A percentile compares a stretch with the other conserved stretches of the same genome.
Evolutionary conservation across 2,113 vertebrate species (phyloP).

Genomic region (Sinocyclocheilus grahami): DNA sequence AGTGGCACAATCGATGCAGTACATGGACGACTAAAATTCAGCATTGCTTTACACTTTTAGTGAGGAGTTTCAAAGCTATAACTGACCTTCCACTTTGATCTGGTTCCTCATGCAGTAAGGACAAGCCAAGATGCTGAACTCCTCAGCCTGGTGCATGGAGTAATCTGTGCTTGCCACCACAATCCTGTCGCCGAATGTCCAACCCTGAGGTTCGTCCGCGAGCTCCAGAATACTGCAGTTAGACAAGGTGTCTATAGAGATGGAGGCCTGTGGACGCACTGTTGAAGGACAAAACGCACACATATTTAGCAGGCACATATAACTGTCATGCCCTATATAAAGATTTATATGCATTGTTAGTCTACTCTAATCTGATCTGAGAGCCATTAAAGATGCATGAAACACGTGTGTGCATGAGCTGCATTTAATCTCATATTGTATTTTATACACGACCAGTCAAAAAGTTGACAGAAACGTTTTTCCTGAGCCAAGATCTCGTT

Average conservation of each 20-base stretch:
- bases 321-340: neutral
- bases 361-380: constrained; percentile 12
- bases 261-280: constrained; percentile 88
- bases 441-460: neutral
- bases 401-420: neutral
- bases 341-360: neutral
- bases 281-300: constrained; percentile 34
- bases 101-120: constrained; percentile 83
- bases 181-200: constrained; percentile 84
- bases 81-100: constrained; percentile 90
- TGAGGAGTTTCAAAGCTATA: neutral
- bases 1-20: neutral
- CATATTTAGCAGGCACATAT: neutral
- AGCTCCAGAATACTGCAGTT: constrained; percentile 83
- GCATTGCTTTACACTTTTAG: neutral
- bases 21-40: neutral
- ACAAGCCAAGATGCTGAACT: constrained; percentile 90
- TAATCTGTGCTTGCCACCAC: constrained; percentile 96
- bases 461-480: neutral
- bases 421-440: neutral
- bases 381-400: constrained; percentile 1
- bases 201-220: constrained; percentile 83
- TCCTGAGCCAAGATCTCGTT: neutral
- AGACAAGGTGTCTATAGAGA: constrained; percentile 76
- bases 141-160: constrained; percentile 97